Base-by-base conservation (phyloP, 2,888 invertebrate genomes). In the Meandrusa payeni region DNA sequence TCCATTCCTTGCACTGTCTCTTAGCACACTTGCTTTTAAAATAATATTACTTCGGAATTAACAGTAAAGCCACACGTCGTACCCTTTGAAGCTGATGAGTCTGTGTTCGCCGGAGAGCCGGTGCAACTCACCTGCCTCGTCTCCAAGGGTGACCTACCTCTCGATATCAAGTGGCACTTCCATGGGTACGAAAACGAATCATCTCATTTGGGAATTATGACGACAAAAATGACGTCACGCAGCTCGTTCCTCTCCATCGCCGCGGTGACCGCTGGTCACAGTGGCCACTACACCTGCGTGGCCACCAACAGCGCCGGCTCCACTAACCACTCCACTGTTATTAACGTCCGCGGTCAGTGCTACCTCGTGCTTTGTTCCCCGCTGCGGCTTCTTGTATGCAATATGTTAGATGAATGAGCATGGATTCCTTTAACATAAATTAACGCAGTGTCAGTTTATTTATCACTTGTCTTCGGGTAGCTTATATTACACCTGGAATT, bases 151-250 rank as follows among this genome's bases (percentile, higher is more conserved):
- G 94, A 94, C 65, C 74, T 88, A 48, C 94, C 94, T 34, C 88
- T 95, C 45, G 90, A 89, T 54, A 91, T 96, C 44, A 89, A 88
- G 34, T 95, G 96, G 95, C 90, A 90, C 60, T 92, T 93, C 70
- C 93, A 95, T 72, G 86, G 90, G 54, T 73, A 83, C 70, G 89
- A 88, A 47, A 83, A 82, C 56, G 71, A 86, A 34, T 83, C 88
- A 60, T 85, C 86, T 53, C 82, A 86, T 47, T 78, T 88, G 69
- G 89, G 90, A 68, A 85, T 90, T 53, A 78, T 87, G 41, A 88
- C 91, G 46, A 89, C 85, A 68, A 89, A 88, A 69, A 90, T 90
- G 64, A 90, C 90, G 51, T 89, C 89, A 63, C 88, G 90, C 71
- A 90, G 92, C 47, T 92, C 92, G 52, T 89, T 92, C 65, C 82